A percentile compares a stretch with the other conserved stretches of the same genome.
Evolutionary conservation across 2,113 vertebrate genomes (phyloP).

Genomic region (Herpetotheres cachinnans): DNA sequence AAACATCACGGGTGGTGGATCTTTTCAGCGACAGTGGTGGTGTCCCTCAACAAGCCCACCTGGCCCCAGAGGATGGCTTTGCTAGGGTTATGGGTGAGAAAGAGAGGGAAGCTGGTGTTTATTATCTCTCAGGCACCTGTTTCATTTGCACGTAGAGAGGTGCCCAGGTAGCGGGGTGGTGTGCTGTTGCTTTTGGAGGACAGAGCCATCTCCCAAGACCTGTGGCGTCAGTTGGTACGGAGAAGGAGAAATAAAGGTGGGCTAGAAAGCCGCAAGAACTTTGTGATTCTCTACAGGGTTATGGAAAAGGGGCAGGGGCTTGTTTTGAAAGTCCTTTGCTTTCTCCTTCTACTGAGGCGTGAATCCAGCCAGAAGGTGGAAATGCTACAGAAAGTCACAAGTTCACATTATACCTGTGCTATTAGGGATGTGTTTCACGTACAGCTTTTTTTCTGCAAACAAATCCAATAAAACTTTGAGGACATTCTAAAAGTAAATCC

Average conservation of each 20-base stretch:
- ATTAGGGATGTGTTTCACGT: neutral
- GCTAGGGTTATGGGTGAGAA: neutral
- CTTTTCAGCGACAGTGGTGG: neutral
- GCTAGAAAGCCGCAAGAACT: neutral
- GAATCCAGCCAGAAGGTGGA: neutral
- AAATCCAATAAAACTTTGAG: neutral
- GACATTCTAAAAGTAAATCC: neutral
- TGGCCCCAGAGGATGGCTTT: neutral
- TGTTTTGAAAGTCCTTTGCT: neutral
- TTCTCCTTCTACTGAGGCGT: neutral
- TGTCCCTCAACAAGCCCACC: neutral
- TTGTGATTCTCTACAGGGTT: neutral
- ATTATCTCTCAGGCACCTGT: neutral
- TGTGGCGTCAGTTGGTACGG: neutral
- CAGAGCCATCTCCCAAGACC: neutral
- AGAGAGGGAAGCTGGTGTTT: neutral
- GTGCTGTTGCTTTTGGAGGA: neutral
- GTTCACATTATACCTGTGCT: neutral
- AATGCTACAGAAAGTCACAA: neutral
- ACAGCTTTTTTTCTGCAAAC: neutral
- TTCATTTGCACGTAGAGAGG: neutral
- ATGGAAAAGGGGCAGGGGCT: neutral
- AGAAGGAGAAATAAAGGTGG: neutral
- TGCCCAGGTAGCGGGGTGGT: neutral
- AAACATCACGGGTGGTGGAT: fast-evolving